phyloP scores from a whole-genome alignment of 1,140 invertebrate species.

The Drosophila subobscura region DNA sequence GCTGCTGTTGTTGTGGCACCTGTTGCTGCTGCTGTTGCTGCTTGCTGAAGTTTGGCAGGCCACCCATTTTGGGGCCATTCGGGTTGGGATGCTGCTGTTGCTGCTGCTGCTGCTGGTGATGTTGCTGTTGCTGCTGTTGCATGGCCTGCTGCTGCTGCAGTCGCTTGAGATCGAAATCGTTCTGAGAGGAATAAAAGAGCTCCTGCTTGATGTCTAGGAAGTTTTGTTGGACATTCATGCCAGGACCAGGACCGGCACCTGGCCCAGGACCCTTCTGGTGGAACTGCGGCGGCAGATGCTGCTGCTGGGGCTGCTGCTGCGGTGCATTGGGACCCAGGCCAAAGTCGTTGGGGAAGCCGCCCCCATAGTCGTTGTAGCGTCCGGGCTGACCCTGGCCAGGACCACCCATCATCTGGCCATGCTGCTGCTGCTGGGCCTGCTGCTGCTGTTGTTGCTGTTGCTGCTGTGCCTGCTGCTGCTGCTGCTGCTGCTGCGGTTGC shows the following conservation, averaged over 20 bases:
- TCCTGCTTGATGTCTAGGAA: constrained; percentile 82
- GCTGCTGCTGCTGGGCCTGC: constrained; percentile 65
- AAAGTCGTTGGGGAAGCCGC: constrained; percentile 73
- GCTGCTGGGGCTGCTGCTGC: constrained; percentile 70
- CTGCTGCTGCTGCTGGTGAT: constrained; percentile 64
- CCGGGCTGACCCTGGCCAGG: constrained; percentile 42
- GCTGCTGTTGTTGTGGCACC: constrained; percentile 85
- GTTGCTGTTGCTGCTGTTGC: constrained; percentile 73
- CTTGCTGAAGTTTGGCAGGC: constrained; percentile 77
- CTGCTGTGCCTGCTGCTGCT: constrained; percentile 44
- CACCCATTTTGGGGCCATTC: constrained; percentile 69
- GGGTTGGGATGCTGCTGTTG: constrained; percentile 54
- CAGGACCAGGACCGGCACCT: constrained; percentile 32
- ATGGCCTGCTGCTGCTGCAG: constrained; percentile 80
- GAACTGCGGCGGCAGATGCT: constrained; percentile 79
- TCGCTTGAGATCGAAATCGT: constrained; percentile 83
- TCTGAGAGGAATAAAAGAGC: constrained; percentile 82
- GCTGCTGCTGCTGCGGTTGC: constrained; percentile 65
- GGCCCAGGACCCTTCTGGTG: constrained; percentile 74
- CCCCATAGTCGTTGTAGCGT: constrained; percentile 75
- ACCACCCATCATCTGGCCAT: constrained; percentile 47
- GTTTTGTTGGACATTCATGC: constrained; percentile 73
- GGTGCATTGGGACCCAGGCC: constrained; percentile 58
- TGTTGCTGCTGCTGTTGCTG: constrained; percentile 84
- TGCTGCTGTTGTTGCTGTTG: constrained; percentile 61